Conservation (phyloP, 2,888 invertebrate genomes). For the Oscheius sp. region DNA sequence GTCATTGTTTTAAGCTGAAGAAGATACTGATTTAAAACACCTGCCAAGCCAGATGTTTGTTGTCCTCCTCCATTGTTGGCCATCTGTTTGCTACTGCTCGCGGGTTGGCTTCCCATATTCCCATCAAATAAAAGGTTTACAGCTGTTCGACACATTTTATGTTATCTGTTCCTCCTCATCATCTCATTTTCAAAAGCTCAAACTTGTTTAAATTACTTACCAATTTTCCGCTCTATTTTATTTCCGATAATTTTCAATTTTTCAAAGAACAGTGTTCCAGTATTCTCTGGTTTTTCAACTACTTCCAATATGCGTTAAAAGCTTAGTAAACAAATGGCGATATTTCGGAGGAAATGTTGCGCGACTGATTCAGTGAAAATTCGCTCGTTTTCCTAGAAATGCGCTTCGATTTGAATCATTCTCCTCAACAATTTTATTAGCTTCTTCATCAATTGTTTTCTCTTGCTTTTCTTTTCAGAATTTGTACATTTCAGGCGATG, state of each 20-base stretch:
- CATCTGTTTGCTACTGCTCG: constrained; percentile 19
- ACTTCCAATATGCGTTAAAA: no score
- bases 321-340: no score
- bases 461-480: neutral
- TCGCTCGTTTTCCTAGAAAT: neutral
- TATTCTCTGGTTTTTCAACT: no score
- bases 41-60: constrained; percentile 8
- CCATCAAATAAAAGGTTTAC: neutral
- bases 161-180: neutral
- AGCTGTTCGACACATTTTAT: neutral
- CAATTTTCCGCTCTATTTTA: no score
- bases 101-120: no score
- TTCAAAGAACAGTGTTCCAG: no score
- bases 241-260: no score
- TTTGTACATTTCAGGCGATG: constrained; percentile 1
- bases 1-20: no score
- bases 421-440: neutral
- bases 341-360: no score
- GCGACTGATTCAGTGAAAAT: no score
- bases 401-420: neutral
- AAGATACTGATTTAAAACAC: neutral
- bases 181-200: neutral
- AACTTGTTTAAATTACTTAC: no score
- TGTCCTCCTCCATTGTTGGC: neutral
- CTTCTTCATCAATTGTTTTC: neutral